Conservation (phyloP, 1,140 invertebrate genomes). For the Drosophila truncata region DNA sequence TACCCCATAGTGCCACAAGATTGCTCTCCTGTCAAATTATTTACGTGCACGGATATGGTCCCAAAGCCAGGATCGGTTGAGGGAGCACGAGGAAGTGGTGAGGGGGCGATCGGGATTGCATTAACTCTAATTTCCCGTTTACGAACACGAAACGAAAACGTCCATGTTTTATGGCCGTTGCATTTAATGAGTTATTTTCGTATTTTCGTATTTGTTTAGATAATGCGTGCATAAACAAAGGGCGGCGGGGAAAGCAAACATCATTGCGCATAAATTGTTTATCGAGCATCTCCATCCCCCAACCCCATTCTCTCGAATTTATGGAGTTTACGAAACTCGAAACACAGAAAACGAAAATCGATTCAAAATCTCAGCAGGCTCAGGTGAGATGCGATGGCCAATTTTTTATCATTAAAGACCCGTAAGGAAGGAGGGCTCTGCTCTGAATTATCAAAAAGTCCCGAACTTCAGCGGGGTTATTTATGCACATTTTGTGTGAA, state of each 20-base stretch:
- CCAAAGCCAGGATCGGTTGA: constrained; percentile 4
- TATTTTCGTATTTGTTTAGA: constrained; percentile 84
- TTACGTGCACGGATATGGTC: constrained; percentile 45
- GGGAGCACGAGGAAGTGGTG: not conserved
- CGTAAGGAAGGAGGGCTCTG: not conserved
- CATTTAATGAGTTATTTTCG: constrained; percentile 77
- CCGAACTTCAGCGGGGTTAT: constrained; percentile 65
- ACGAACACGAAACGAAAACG: constrained; percentile 40
- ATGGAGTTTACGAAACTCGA: constrained; percentile 55
- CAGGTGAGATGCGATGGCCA: constrained; percentile 36
- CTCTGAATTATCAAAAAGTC: constrained; percentile 46
- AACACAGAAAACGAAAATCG: constrained; percentile 22
- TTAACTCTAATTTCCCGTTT: constrained; percentile 66
- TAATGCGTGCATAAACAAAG: constrained; percentile 78
- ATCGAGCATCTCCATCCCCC: constrained; percentile 37
- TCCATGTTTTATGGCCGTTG: constrained; percentile 63
- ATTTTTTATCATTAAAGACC: constrained; percentile 65
- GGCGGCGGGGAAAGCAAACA: constrained; percentile 32
- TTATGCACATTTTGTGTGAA: constrained; percentile 83
- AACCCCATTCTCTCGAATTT: constrained; percentile 40
- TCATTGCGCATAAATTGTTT: constrained; percentile 74
- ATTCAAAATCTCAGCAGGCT: constrained; percentile 39
- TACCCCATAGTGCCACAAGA: not conserved
- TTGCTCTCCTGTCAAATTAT: constrained; percentile 65
- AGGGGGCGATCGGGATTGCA: constrained; percentile 30